Base-by-base conservation (phyloP, 2,888 invertebrate species). In the Selenia dentaria region DNA sequence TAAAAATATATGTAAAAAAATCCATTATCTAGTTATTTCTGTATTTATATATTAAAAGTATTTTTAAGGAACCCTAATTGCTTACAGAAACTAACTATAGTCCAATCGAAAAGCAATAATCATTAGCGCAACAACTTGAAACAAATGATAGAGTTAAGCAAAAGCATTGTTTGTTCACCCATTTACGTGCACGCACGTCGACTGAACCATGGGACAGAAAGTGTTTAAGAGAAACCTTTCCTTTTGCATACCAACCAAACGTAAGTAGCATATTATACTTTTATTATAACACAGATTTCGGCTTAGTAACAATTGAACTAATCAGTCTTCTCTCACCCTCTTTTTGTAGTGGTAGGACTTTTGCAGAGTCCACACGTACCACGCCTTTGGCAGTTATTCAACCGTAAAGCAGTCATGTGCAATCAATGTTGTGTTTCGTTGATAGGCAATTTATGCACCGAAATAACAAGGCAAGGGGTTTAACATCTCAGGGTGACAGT, bases 201-300 rank as follows among this genome's bases (percentile, higher is more conserved):
- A 34, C 31, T 42, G 40, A 52, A 40, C 43, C 9, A 80, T 80
- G 80, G 54, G 57, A 3, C 65, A 57, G 16, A 70, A 57, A 9
- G 41, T 35, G 11, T 53, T 57, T 0, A 71, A 52, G 25, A 74
- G 58, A 51, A 74, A 57, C 34, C 26, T 68, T 24, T 46, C 63
- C 0, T 69, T 73, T 44, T 81, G 82, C 83, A 64, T 79, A 18
- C 75, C 79, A 1, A 47, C 64, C 1, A 79, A 74, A 63, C 73
- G 84, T 83, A 58, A 77, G 82, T 68, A 24, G 9, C 14, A 18
- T 6, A 22, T 10, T 6, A 25, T 10, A 10, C 11, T 29, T 20
- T 12, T 20, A 9, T n/a, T 28, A 16, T 9, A 1, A 9, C 0
- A 20, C 6, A 18, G 27, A 3, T 33, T 31, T 32, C 13, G 37